Conservation (phyloP, 2,113 vertebrate genomes). For the Aphelocoma coerulescens region DNA sequence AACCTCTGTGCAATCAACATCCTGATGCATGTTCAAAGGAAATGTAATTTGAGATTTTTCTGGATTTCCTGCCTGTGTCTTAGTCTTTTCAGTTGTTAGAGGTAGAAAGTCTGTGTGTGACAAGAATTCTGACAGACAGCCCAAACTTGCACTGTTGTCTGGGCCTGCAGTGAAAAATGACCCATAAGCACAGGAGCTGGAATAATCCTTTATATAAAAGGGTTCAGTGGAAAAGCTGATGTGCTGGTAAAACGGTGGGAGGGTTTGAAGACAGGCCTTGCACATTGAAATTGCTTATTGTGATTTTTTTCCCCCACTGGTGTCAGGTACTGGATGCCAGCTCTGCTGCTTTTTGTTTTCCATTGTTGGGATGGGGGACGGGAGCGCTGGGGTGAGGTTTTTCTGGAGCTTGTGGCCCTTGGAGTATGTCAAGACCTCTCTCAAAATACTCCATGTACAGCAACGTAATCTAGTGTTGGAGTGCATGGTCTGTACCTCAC, state of each 20-base stretch:
- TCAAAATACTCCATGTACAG: neutral
- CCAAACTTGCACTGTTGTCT: neutral
- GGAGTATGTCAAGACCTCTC: neutral
- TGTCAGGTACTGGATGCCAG: neutral
- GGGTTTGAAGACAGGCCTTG: neutral
- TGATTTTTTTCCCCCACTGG: neutral
- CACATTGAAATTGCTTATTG: neutral
- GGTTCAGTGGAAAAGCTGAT: conserved; percentile 20
- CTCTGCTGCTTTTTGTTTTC: neutral
- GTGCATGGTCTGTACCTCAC: neutral
- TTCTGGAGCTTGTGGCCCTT: neutral
- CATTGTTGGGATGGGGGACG: neutral
- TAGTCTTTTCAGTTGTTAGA: neutral
- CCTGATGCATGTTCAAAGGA: neutral
- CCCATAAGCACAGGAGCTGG: neutral
- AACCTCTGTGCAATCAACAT: neutral
- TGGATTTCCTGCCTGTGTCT: neutral
- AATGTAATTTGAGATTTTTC: neutral
- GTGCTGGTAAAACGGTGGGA: neutral
- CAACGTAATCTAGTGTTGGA: neutral
- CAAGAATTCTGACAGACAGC: neutral
- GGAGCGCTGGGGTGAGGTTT: neutral
- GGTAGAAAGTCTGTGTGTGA: neutral
- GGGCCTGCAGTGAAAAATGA: neutral
- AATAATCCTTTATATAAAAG: conserved; percentile 31